These are phyloP conservation scores for Alviniconcha marisindica DNA, from an alignment of 1,140 invertebrate genomes.

Conservation along the genomic window DNA sequence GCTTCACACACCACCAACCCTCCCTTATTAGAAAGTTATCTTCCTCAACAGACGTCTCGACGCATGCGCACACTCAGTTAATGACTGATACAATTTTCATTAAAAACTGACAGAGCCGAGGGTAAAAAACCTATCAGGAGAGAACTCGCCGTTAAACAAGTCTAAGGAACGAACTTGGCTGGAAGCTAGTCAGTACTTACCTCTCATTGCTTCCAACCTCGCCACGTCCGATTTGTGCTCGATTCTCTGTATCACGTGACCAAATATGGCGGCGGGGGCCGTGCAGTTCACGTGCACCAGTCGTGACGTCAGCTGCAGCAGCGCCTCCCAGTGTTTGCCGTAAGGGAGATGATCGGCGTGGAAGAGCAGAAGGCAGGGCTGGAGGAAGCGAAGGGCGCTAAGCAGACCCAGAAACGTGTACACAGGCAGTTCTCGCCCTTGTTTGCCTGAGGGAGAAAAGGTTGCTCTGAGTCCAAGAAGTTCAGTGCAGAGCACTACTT, in stretches of 20 bases:
- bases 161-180: no score
- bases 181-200: not conserved
- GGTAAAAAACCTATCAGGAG: no score
- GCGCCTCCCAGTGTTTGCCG: constrained; percentile 7
- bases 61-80: no score
- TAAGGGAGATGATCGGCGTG: constrained; percentile 13
- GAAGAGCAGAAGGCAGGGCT: not conserved
- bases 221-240: constrained; percentile 1
- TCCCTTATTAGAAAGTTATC: no score
- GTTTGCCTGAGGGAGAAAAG: not conserved
- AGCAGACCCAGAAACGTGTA: not conserved
- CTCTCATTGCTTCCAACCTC: not conserved
- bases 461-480: not conserved
- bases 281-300: constrained; percentile 1
- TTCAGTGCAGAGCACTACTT: not conserved
- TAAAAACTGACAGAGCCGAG: no score
- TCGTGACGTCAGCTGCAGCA: not conserved
- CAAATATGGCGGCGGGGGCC: constrained; percentile 1
- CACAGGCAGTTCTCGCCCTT: not conserved
- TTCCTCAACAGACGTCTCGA: no score
- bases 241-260: not conserved
- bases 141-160: no score
- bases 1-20: no score
- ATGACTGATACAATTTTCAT: no score
- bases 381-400: not conserved